Conservation (phyloP, 2,888 invertebrate genomes). For the Eilema sororculum region DNA sequence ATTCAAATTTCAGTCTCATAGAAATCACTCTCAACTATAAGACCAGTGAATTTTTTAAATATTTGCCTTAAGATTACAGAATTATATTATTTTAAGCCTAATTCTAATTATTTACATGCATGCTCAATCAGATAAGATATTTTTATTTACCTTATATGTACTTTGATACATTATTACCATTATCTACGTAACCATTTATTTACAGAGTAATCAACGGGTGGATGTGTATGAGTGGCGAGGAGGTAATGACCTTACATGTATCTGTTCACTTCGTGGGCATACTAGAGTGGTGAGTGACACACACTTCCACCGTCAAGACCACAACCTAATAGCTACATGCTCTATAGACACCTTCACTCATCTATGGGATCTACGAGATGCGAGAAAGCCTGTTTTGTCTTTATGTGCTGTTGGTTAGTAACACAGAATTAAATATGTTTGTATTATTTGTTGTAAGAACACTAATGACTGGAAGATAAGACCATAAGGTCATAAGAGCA, state of each 20-base stretch:
- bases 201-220: slow-evolving; percentile 94
- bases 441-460: neutral
- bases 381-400: slow-evolving; percentile 93
- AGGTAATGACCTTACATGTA: slow-evolving; percentile 90
- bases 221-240: slow-evolving; percentile 94
- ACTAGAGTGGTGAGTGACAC: slow-evolving; percentile 96
- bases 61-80: too few species aligned
- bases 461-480: neutral
- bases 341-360: slow-evolving; percentile 97
- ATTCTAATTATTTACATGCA: too few species aligned
- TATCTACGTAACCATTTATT: neutral
- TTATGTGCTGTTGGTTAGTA: slow-evolving; percentile 94
- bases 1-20: too few species aligned
- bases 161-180: too few species aligned
- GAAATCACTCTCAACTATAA: too few species aligned
- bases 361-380: slow-evolving; percentile 96
- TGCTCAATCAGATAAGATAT: too few species aligned
- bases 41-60: too few species aligned
- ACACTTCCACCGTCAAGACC: slow-evolving; percentile 93
- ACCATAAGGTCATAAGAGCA: neutral
- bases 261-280: slow-evolving; percentile 92
- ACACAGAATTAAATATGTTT: slow-evolving; percentile 77
- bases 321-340: slow-evolving; percentile 90
- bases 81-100: too few species aligned
- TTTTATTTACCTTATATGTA: too few species aligned